These are phyloP conservation scores for Agrilus biguttatus DNA, from an alignment of 2,888 invertebrate genomes.

Conservation along the genomic window DNA sequence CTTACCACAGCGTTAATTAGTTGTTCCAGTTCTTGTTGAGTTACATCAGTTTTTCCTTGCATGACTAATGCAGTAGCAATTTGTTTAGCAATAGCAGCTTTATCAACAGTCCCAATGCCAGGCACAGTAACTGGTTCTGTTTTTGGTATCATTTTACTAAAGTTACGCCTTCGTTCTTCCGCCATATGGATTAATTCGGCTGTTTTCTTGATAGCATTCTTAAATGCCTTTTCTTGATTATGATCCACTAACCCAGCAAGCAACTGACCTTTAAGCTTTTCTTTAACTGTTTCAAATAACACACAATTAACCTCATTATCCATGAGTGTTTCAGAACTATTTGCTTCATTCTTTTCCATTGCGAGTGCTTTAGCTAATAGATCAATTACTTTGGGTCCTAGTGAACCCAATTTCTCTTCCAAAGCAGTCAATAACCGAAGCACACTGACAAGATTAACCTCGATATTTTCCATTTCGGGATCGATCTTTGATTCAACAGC, in stretches of 20 bases:
- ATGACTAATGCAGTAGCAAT: slow-evolving; percentile 65
- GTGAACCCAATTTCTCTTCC: slow-evolving; percentile 70
- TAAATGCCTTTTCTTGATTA: slow-evolving; percentile 53
- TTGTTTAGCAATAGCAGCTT: slow-evolving; percentile 65
- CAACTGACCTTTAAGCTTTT: slow-evolving; percentile 66
- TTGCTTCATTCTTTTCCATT: slow-evolving; percentile 59
- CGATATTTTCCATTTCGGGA: slow-evolving; percentile 34
- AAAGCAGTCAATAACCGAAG: slow-evolving; percentile 64
- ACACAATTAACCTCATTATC: slow-evolving; percentile 59
- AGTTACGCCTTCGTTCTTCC: slow-evolving; percentile 32
- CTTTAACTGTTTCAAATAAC: slow-evolving; percentile 71
- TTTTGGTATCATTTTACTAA: slow-evolving; percentile 23
- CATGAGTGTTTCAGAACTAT: slow-evolving; percentile 61
- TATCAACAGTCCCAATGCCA: slow-evolving; percentile 58
- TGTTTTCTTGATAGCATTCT: slow-evolving; percentile 60
- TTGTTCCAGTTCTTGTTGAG: slow-evolving; percentile 62
- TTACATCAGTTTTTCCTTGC: slow-evolving; percentile 69
- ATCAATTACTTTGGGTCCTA: slow-evolving; percentile 66
- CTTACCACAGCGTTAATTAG: slow-evolving; percentile 66
- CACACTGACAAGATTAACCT: slow-evolving; percentile 47
- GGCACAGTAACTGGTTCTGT: slow-evolving; percentile 44
- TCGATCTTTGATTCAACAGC: slow-evolving; percentile 12
- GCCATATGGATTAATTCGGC: slow-evolving; percentile 60
- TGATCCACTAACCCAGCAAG: slow-evolving; percentile 43
- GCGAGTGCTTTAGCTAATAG: slow-evolving; percentile 62